These are phyloP conservation scores for Capreolus pygargus DNA, from an alignment of 2,113 vertebrate species.

Conservation along the genomic window DNA sequence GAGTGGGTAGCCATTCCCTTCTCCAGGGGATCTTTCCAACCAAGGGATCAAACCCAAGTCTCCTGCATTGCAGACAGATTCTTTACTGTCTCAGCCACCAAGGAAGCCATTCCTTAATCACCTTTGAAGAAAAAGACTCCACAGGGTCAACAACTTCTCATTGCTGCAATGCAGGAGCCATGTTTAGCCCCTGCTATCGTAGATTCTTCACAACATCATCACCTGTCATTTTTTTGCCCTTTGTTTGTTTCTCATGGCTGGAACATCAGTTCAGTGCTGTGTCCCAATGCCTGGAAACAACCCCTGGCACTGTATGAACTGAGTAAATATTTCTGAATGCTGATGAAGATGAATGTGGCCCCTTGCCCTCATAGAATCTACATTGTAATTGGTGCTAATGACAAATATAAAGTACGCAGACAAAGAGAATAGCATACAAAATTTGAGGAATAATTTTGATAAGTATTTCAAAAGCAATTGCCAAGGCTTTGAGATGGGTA, in stretches of 20 bases:
- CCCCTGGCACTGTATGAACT: not conserved
- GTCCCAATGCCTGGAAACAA: not conserved
- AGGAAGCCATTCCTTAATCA: not conserved
- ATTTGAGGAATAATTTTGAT: not conserved
- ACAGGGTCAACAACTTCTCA: not conserved
- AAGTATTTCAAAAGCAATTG: not conserved
- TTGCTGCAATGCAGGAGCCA: rapidly evolving
- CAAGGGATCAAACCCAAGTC: not conserved
- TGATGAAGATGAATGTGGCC: not conserved
- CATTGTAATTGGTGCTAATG: not conserved
- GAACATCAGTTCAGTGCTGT: not conserved
- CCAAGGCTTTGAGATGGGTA: not conserved
- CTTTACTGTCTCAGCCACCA: not conserved
- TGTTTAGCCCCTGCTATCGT: not conserved
- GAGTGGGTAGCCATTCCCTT: not conserved
- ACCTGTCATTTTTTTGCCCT: not conserved
- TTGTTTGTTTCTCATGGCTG: not conserved
- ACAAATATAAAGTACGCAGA: not conserved
- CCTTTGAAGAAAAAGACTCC: not conserved
- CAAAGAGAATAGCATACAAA: not conserved
- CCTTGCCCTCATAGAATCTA: not conserved
- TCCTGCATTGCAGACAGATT: not conserved
- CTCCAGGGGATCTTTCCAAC: not conserved
- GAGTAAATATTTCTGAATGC: not conserved
- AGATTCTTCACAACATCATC: too few species aligned